These are phyloP conservation scores for Hydractinia echinata DNA, from an alignment of 30 jellyfish, hydroid and myxozoan genomes.

Conservation along the genomic window DNA sequence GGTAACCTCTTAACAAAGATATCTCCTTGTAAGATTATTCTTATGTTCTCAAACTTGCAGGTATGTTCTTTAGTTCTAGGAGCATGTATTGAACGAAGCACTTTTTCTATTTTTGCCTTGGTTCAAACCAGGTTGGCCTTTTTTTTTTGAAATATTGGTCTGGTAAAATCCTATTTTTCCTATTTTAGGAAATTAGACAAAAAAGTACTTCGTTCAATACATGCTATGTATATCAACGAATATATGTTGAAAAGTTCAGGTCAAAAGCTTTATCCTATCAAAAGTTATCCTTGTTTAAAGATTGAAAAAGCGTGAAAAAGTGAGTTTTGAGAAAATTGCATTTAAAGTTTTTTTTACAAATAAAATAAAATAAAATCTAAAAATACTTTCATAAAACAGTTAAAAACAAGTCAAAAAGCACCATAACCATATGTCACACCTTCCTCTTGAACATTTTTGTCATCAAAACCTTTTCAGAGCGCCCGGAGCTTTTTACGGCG, in stretches of 20 bases:
- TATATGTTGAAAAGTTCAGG: background rate
- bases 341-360: background rate
- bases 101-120: background rate
- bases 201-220: conserved; percentile 18
- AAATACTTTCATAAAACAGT: background rate
- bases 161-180: background rate
- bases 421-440: background rate
- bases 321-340: conserved; percentile 1
- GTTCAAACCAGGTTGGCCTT: background rate
- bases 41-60: background rate
- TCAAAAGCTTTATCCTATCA: conserved; percentile 30
- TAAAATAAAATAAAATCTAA: background rate
- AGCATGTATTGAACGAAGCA: conserved; percentile 16
- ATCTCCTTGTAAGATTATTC: conserved; percentile 12
- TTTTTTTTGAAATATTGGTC: background rate
- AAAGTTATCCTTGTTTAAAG: conserved; percentile 31
- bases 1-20: background rate
- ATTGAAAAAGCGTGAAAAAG: conserved; percentile 14
- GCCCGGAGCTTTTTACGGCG: no score
- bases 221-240: background rate
- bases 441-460: background rate
- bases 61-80: conserved; percentile 3
- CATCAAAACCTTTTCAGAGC: background rate
- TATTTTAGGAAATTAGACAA: background rate
- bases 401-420: background rate